phyloP scores from a whole-genome alignment of 2,113 vertebrate species.

The Helogale parvula region DNA sequence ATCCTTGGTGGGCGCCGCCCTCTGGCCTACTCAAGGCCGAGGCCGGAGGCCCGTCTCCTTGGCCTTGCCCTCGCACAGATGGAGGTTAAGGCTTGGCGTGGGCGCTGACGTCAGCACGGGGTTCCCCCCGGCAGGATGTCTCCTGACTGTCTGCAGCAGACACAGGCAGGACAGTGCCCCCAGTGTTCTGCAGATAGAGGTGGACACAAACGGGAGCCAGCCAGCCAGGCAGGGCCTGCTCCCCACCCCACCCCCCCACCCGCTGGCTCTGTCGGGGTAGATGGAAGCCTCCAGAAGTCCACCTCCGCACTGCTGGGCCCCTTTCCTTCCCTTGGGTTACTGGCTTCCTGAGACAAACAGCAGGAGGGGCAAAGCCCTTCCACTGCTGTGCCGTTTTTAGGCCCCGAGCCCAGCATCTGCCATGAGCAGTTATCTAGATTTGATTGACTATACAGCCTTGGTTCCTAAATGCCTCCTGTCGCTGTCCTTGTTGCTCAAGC shows the following conservation, averaged over 20 bases:
- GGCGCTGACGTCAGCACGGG: constrained; percentile 58
- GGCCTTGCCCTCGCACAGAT: fast-evolving
- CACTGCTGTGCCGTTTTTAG: constrained; percentile 45
- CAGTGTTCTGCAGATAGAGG: not conserved
- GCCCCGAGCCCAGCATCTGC: constrained; percentile 7
- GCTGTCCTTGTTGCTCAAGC: constrained; percentile 76
- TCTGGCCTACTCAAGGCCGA: not conserved
- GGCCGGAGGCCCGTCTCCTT: fast-evolving
- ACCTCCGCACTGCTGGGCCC: constrained; percentile 61
- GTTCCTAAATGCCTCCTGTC: constrained; percentile 76
- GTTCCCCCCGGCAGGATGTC: constrained; percentile 58
- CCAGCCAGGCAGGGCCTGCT: not conserved
- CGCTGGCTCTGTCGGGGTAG: constrained; percentile 56
- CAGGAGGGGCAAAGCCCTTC: constrained; percentile 64
- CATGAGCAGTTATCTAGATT: constrained; percentile 60
- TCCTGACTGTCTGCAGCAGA: not conserved
- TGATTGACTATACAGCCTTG: constrained; percentile 37
- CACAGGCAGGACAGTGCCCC: not conserved
- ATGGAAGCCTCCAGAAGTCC: constrained; percentile 68
- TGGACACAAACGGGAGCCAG: constrained; percentile 32
- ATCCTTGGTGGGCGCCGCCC: constrained; percentile 45
- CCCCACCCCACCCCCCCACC: not conserved
- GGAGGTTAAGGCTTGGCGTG: no score
- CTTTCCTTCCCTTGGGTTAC: constrained; percentile 67
- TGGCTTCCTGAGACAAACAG: constrained; percentile 65